phyloP scores from a whole-genome alignment of 2,113 vertebrate genomes.

The Grantiella picta region DNA sequence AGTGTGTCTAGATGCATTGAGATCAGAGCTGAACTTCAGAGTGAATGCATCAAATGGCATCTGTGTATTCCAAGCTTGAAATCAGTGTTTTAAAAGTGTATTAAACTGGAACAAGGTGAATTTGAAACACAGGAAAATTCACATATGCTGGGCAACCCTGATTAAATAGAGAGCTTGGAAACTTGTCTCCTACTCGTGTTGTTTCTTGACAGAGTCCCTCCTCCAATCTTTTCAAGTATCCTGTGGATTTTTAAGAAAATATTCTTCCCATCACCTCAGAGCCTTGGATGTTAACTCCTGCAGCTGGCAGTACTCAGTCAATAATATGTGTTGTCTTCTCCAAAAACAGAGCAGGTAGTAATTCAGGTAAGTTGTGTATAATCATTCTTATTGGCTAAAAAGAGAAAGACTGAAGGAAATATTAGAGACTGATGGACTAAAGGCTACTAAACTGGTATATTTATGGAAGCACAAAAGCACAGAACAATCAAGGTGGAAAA shows the following conservation, averaged over 20 bases:
- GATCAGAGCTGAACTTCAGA: neutral
- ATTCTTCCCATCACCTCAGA: neutral
- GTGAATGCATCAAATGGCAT: neutral
- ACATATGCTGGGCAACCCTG: neutral
- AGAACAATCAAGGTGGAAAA: rapidly evolving
- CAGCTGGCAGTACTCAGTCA: neutral
- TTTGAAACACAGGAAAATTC: neutral
- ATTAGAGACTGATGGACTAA: neutral
- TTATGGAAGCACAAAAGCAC: neutral
- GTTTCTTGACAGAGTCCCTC: neutral
- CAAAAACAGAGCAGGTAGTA: neutral
- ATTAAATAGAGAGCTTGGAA: neutral
- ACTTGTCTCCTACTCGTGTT: neutral
- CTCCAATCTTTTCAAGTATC: neutral
- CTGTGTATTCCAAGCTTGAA: neutral
- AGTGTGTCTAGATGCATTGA: neutral
- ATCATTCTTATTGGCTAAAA: neutral
- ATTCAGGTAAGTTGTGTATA: neutral
- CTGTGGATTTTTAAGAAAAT: neutral
- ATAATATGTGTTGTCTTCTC: neutral
- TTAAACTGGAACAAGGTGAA: neutral
- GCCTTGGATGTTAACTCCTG: neutral
- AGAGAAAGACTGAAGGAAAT: neutral
- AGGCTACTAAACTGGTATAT: neutral
- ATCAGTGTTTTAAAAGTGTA: neutral